phyloP scores from a whole-genome alignment of 2,797 vertebrate genomes.

The Morus bassanus region DNA sequence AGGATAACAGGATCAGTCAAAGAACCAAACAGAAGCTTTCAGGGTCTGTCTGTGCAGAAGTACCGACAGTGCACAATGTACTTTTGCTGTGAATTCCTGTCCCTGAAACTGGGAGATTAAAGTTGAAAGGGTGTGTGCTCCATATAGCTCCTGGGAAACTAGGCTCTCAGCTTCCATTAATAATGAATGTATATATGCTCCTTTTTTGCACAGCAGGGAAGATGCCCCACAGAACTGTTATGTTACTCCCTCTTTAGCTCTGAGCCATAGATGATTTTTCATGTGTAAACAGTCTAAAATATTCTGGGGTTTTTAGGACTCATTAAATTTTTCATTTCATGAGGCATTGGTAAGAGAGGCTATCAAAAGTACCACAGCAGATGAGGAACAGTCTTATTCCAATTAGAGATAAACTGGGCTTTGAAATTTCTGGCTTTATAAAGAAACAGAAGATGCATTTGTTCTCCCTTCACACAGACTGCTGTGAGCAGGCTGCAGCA shows the following conservation, averaged over 20 bases:
- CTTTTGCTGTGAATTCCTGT: not conserved
- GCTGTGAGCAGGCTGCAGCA: not conserved
- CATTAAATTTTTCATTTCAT: not conserved
- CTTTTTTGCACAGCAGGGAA: not conserved
- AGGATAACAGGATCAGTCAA: not conserved
- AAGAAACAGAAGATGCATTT: not conserved
- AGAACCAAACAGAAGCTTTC: not conserved
- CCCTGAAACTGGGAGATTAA: not conserved
- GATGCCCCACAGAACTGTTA: not conserved
- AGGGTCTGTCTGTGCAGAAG: not conserved
- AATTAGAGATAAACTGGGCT: not conserved
- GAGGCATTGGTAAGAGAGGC: not conserved
- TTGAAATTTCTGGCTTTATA: not conserved
- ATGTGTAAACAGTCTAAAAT: not conserved
- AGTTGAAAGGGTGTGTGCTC: not conserved
- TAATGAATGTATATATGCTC: not conserved
- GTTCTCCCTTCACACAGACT: not conserved
- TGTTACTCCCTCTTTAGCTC: not conserved
- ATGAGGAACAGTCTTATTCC: not conserved
- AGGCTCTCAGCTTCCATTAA: not conserved
- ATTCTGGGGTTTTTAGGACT: not conserved
- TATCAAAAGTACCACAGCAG: not conserved
- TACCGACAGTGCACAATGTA: accelerated
- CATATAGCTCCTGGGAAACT: not conserved
- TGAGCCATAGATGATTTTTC: not conserved